Base-by-base conservation (phyloP, 2,888 invertebrate species). In the Drosophila conformis region DNA sequence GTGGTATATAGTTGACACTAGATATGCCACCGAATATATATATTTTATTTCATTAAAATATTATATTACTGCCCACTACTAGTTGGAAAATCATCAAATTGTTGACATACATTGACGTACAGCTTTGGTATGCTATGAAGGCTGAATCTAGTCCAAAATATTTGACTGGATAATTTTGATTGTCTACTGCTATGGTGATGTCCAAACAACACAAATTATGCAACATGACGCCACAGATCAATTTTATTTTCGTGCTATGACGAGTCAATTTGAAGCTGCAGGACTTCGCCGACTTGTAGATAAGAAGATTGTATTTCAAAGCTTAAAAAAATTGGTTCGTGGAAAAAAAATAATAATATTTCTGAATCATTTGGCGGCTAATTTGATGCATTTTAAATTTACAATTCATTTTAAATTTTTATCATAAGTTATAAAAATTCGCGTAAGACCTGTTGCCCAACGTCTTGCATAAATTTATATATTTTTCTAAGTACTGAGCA, bases 101-200 rank as follows among this genome's bases (percentile, higher is more conserved):
- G 40, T 42, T 42, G 2, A 21, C 40, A 5, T 1, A 10, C 21
- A 21, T 11, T 5, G 21, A 42, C n/a, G 21, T 0, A 11, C 40
- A 5, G n/a, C 5, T 40, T 5, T 33, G 27, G 2, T 27, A 35
- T 54, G 18, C 25, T 21, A 11, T 15, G 1, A 18, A 5, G 21
- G n/a, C n/a, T 15, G 10, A 36, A 11, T 21, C 29, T 4, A 29
- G 51, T 42, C 6, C 42, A 35, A 40, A 66, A 66, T n/a, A 36
- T 52, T 27, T 27, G 13, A 2, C 10, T 2, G 21, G 1, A 13
- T 13, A 31, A 46, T 25, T 54, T 31, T 10, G 35, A 25, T 8
- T 36, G 66, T 66, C 66, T 67, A 46, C 25, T 66, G 53, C 35
- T 42, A 67, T 66, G 53, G 66, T 36, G 11, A 67, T 53, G 29